Evolutionary conservation across 1,140 invertebrate genomes (phyloP).

Genomic region (Triops longicaudatus): DNA sequence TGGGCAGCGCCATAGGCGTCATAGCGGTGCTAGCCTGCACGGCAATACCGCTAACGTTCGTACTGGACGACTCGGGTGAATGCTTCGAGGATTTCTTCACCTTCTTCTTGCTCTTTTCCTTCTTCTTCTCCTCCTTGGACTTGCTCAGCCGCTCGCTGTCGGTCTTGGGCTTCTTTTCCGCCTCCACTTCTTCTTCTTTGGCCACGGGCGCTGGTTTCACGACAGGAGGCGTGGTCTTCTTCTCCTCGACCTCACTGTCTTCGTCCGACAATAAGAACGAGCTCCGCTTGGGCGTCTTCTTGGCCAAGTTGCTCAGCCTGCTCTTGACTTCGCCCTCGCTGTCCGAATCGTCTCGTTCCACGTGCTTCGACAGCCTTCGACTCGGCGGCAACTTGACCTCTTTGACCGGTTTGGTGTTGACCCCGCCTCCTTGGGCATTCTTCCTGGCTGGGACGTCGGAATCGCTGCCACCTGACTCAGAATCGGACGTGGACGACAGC

Average conservation of each 20-base stretch:
- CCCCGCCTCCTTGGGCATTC: neutral
- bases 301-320: neutral
- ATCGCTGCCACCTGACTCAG: neutral
- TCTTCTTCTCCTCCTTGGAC: neutral
- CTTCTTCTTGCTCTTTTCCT: neutral
- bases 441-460: neutral
- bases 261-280: neutral
- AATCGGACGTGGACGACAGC: neutral
- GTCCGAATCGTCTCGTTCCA: slow-evolving; percentile 18
- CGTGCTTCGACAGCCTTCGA: neutral
- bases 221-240: no score
- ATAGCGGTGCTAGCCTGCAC: neutral
- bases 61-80: neutral
- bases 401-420: no score
- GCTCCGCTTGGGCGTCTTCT: slow-evolving; percentile 16
- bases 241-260: neutral
- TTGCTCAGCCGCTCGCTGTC: no score
- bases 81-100: neutral
- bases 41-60: neutral
- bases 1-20: neutral
- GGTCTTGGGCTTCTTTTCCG: neutral
- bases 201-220: neutral
- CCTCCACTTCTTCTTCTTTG: neutral
- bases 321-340: slow-evolving; percentile 16
- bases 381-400: neutral